These are phyloP conservation scores for Liodrosophila aerea DNA, from an alignment of 2,888 invertebrate species.

Conservation along the genomic window DNA sequence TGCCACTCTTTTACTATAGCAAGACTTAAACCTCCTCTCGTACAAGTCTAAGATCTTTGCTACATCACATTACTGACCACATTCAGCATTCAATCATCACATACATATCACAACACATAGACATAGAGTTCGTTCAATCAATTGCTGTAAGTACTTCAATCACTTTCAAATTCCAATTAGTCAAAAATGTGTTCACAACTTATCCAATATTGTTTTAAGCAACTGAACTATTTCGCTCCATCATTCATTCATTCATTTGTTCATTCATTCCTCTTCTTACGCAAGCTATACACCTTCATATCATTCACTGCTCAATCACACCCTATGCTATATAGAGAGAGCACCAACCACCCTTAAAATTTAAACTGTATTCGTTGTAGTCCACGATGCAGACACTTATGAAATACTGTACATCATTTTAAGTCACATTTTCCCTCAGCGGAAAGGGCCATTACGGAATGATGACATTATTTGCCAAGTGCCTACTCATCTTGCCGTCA, in stretches of 20 bases:
- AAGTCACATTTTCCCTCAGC: conserved; percentile 57
- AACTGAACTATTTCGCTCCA: too few species aligned
- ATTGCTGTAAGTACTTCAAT: conserved; percentile 26
- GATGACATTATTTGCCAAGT: conserved; percentile 29
- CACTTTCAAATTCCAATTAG: conserved; percentile 1
- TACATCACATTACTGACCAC: background rate
- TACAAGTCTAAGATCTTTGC: background rate
- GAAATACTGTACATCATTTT: conserved; percentile 47
- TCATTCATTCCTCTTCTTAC: too few species aligned
- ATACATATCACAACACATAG: background rate
- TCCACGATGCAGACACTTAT: too few species aligned
- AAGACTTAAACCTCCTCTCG: too few species aligned
- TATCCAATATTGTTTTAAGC: too few species aligned
- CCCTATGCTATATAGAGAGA: too few species aligned
- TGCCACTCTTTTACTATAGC: too few species aligned
- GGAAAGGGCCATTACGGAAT: conserved; percentile 69
- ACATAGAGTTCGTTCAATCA: conserved; percentile 15
- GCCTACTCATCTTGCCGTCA: conserved; percentile 18
- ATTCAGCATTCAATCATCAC: conserved; percentile 2
- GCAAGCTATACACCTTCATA: background rate
- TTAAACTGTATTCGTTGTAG: too few species aligned
- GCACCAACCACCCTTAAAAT: conserved; percentile 4
- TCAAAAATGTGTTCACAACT: too few species aligned
- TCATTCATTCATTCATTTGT: too few species aligned
- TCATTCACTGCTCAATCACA: background rate